Percentiles rank a stretch among this genome's conserved stretches.
phyloP scores from a whole-genome alignment of 1,140 invertebrate species.

The Pogonomyrmex barbatus region DNA sequence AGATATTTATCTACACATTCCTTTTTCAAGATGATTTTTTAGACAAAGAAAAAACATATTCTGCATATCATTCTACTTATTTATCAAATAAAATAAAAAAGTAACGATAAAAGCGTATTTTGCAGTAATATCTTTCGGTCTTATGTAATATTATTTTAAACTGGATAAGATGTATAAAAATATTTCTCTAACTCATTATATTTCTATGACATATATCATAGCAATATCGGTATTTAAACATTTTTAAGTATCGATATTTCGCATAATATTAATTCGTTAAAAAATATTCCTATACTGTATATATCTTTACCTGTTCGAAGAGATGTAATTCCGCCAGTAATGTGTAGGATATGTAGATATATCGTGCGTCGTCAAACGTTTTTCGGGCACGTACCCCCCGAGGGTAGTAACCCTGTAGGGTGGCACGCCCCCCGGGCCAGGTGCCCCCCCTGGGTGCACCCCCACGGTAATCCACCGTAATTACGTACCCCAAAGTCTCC shows the following conservation, averaged over 20 bases:
- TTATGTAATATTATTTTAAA: background rate
- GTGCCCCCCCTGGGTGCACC: constrained; percentile 79
- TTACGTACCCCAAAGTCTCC: constrained; percentile 69
- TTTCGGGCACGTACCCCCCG: constrained; percentile 82
- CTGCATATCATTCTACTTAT: background rate
- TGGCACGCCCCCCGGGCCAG: constrained; percentile 83
- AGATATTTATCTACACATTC: background rate
- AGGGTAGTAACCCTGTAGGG: constrained; percentile 77
- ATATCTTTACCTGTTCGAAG: constrained; percentile 88
- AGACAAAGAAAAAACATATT: background rate
- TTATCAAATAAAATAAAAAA: background rate
- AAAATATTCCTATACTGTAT: background rate
- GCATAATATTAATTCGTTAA: background rate
- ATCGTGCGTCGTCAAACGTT: constrained; percentile 87
- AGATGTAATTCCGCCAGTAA: constrained; percentile 87
- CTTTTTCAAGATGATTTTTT: background rate
- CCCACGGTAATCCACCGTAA: constrained; percentile 83
- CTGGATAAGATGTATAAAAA: background rate
- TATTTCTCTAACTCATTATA: background rate
- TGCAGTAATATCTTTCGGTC: background rate
- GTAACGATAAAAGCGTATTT: background rate
- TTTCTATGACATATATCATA: background rate
- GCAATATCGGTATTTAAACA: background rate
- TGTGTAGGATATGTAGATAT: constrained; percentile 88
- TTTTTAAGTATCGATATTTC: background rate